phyloP scores from a whole-genome alignment of 2,888 invertebrate genomes.

The Amphipoea oculea region DNA sequence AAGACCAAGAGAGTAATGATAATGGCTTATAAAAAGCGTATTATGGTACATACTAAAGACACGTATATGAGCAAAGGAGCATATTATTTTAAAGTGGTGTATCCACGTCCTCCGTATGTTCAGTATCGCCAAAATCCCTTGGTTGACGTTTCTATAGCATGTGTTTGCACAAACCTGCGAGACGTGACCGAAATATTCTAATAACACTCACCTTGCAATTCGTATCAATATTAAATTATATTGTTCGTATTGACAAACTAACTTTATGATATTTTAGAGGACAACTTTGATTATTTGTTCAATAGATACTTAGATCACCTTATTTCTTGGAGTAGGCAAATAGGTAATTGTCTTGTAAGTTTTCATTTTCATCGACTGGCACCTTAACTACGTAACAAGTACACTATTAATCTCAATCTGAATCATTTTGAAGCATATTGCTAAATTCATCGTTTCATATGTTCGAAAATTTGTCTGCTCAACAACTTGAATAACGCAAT shows the following conservation, averaged over 20 bases:
- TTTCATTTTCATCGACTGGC: no score
- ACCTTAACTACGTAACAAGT: no score
- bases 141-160: conserved; percentile 17
- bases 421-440: no score
- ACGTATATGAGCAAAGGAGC: neutral
- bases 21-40: no score
- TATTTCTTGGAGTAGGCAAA: neutral
- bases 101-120: conserved; percentile 7
- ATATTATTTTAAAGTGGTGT: conserved; percentile 2
- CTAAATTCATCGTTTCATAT: no score
- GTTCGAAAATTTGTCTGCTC: no score
- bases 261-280: no score
- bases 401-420: no score
- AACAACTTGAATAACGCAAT: no score
- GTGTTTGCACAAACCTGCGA: conserved; percentile 17
- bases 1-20: no score
- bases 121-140: conserved; percentile 24
- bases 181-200: conserved; percentile 43
- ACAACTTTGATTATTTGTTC: conserved; percentile 10
- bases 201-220: neutral
- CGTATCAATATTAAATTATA: neutral
- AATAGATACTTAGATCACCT: neutral
- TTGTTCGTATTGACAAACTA: conserved; percentile 3
- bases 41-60: neutral
- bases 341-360: no score